phyloP scores from a whole-genome alignment of 30 jellyfish, hydroid and myxozoan genomes.

The Aurelia sp. region DNA sequence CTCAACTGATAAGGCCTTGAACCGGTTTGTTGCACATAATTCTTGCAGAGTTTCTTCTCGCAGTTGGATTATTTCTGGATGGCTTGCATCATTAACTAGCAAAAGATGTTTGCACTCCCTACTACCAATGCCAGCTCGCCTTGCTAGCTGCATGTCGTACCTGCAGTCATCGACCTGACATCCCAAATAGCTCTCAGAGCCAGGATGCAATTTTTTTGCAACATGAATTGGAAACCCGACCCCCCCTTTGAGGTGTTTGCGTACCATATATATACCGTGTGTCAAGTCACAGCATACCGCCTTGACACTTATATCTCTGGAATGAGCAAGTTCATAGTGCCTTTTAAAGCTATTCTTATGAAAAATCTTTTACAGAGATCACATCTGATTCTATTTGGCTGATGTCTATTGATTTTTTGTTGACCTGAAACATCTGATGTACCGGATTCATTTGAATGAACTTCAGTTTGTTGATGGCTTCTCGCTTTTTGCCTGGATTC shows the following conservation, averaged over 20 bases:
- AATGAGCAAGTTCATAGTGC: constrained; percentile 1
- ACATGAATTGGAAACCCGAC: constrained; percentile 57
- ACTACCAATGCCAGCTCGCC: constrained; percentile 31
- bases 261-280: constrained; percentile 24
- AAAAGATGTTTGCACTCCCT: constrained; percentile 39
- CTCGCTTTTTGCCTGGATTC: not conserved
- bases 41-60: not conserved
- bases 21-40: constrained; percentile 13
- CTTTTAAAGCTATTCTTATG: constrained; percentile 2
- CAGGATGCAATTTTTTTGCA: constrained; percentile 3
- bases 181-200: not conserved
- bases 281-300: constrained; percentile 28
- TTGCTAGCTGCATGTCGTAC: constrained; percentile 22
- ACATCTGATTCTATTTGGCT: not conserved
- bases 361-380: constrained; percentile 4
- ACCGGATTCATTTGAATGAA: no score
- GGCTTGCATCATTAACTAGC: constrained; percentile 20
- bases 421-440: no score
- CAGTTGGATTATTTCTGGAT: constrained; percentile 1
- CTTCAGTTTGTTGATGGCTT: no score
- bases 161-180: constrained; percentile 45
- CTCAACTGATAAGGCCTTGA: constrained; percentile 11
- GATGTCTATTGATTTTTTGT: not conserved
- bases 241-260: constrained; percentile 19
- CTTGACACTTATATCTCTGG: not conserved